Evolutionary conservation across 2,888 invertebrate species (phyloP), one percentile per base, ranked within the genome.

Genomic region (Amiota minor): DNA sequence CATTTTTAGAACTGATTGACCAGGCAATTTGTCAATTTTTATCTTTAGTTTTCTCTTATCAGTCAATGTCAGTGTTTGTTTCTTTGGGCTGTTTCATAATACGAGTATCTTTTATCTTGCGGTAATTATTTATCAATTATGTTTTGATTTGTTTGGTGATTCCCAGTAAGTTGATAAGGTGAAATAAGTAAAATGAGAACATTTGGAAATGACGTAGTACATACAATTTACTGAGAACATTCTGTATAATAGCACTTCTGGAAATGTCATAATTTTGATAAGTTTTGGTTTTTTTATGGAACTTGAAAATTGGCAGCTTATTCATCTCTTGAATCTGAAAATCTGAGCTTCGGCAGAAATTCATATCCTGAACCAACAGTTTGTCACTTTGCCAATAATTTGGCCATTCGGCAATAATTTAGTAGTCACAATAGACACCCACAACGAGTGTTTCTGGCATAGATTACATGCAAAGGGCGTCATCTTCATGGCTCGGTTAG

Each of bases 371-470:
- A 23, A 3, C 23, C 35, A 35, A 35, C 35, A 35, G 35, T 73
- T 74, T 79, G 80, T 80, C 80, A 80, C 74, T 75, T 74, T 77
- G 80, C 80, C 80, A 80, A 80, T 80, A 76, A 73, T 74, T 75
- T 73, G 75, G 59, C 59, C 18, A 18, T 18, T 20, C 59, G 12
- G 72, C 70, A 72, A 35, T 67, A 55, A 65, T 67, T 56, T 59
- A 47, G 59, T 64, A 35, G 35, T 59, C 14, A 59, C 59, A 18
- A 56, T 20, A 59, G 73, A 74, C 72, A 75, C 71, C 72, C 56
- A 70, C 35, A 35, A 35, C 75, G 53, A 72, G 20, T 47, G 71
- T 35, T 6, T 75, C 79, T 84, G 84, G 82, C 50, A 50, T 68
- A 53, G 67, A 50, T 68, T 68, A 68, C 67, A 68, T 68, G 67